These are phyloP conservation scores for Xiphophorus birchmanni DNA, from an alignment of 2,797 vertebrate genomes.

Conservation along the genomic window DNA sequence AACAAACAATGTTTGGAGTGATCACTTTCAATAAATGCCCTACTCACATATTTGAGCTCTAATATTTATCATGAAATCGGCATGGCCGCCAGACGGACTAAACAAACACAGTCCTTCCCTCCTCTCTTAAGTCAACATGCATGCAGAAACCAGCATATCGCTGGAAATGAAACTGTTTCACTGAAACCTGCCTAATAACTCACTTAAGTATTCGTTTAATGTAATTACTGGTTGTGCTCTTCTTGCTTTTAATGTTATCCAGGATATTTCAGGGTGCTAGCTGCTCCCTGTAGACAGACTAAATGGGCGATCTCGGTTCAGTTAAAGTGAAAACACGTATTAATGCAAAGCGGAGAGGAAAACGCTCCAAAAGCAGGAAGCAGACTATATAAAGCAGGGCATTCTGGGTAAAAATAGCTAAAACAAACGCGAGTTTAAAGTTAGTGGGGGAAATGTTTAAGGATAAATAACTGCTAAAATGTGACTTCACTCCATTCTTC, in stretches of 20 bases:
- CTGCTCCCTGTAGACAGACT: slow-evolving; percentile 18
- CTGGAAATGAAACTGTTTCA: slow-evolving; percentile 18
- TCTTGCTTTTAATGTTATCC: slow-evolving; percentile 18
- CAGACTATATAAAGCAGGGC: not conserved
- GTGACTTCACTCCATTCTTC: not conserved
- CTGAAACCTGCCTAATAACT: slow-evolving; percentile 6
- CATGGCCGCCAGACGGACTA: slow-evolving; percentile 67
- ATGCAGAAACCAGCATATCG: slow-evolving; percentile 45
- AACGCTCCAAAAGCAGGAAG: not conserved
- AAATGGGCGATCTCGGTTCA: no score
- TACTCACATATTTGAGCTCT: slow-evolving; percentile 75
- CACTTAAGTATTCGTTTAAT: not conserved
- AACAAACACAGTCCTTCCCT: slow-evolving; percentile 67
- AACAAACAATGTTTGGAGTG: slow-evolving; percentile 77
- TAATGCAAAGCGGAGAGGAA: no score
- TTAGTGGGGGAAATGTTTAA: no score
- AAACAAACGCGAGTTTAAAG: no score
- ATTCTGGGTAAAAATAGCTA: not conserved
- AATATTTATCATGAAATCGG: slow-evolving; percentile 78
- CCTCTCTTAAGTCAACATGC: slow-evolving; percentile 64
- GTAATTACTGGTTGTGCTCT: not conserved
- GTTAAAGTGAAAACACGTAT: no score
- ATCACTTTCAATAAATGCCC: slow-evolving; percentile 74
- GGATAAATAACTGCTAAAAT: no score
- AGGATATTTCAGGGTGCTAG: slow-evolving; percentile 42